phyloP scores from a whole-genome alignment of 2,113 vertebrate species.

The Castor canadensis region DNA sequence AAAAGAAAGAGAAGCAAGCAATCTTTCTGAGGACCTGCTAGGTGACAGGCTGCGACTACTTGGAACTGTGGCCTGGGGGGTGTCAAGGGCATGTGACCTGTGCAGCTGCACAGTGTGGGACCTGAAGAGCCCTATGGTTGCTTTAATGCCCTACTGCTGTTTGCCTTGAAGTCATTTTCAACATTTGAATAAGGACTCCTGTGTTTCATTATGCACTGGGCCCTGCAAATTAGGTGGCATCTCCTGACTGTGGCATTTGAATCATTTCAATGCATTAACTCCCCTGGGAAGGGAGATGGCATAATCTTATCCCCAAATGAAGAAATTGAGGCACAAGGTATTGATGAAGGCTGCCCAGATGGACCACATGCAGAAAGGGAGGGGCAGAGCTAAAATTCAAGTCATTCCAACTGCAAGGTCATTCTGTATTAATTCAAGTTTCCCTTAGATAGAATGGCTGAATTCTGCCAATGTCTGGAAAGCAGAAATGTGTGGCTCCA shows the following conservation, averaged over 20 bases:
- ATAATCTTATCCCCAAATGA: not conserved
- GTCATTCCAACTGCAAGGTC: not conserved
- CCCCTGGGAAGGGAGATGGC: not conserved
- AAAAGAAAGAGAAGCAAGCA: not conserved
- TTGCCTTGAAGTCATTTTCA: not conserved
- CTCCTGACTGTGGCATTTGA: not conserved
- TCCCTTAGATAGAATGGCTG: not conserved
- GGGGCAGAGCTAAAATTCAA: not conserved
- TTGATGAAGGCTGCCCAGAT: not conserved
- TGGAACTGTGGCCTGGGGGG: not conserved
- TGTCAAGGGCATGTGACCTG: not conserved
- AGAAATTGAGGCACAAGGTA: not conserved
- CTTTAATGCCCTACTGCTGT: not conserved
- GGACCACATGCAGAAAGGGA: not conserved
- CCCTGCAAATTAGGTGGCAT: not conserved
- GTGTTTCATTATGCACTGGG: not conserved
- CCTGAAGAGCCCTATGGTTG: not conserved
- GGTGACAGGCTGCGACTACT: not conserved
- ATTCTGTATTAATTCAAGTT: not conserved
- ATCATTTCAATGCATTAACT: not conserved
- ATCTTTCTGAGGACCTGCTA: not conserved
- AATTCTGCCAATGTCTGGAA: not conserved
- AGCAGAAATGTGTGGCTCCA: not conserved
- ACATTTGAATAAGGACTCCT: not conserved
- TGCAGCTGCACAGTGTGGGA: rapidly evolving